These are phyloP conservation scores for Orius insidiosus DNA, from an alignment of 1,140 invertebrate species.

Conservation along the genomic window DNA sequence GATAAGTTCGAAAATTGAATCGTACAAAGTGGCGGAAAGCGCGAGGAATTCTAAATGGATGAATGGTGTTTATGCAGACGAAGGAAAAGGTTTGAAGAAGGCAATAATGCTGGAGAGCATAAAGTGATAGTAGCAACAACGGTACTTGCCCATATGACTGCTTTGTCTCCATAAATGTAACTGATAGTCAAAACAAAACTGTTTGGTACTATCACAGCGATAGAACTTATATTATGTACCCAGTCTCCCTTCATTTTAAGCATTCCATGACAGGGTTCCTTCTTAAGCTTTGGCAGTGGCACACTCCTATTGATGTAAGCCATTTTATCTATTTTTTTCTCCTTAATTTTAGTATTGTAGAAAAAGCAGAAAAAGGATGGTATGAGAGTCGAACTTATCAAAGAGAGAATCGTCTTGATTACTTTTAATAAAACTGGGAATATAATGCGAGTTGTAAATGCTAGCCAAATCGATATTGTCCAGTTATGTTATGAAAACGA, in stretches of 20 bases:
- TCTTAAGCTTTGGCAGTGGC: slow-evolving; percentile 65
- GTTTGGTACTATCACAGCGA: slow-evolving; percentile 37
- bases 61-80: not conserved
- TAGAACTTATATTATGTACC: slow-evolving; percentile 44
- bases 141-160: slow-evolving; percentile 44
- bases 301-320: slow-evolving; percentile 20
- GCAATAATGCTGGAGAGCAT: slow-evolving; percentile 3
- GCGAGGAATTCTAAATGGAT: not conserved
- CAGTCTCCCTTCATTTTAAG: slow-evolving; percentile 40
- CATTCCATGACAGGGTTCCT: slow-evolving; percentile 44
- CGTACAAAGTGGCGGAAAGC: not conserved
- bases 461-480: slow-evolving; percentile 49
- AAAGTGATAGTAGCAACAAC: slow-evolving; percentile 29
- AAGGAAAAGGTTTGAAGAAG: not conserved
- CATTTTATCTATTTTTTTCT: not conserved
- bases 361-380: slow-evolving; percentile 7
- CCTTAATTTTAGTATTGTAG: slow-evolving; percentile 1
- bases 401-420: slow-evolving; percentile 54
- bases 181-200: slow-evolving; percentile 30
- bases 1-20: too few species aligned
- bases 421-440: slow-evolving; percentile 54
- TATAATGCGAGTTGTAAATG: slow-evolving; percentile 45
- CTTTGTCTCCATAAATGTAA: slow-evolving; percentile 38
- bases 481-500: slow-evolving; percentile 43
- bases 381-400: slow-evolving; percentile 27